Conservation (phyloP, 2,888 invertebrate species). For the Rhagophthalmus giganteus region DNA sequence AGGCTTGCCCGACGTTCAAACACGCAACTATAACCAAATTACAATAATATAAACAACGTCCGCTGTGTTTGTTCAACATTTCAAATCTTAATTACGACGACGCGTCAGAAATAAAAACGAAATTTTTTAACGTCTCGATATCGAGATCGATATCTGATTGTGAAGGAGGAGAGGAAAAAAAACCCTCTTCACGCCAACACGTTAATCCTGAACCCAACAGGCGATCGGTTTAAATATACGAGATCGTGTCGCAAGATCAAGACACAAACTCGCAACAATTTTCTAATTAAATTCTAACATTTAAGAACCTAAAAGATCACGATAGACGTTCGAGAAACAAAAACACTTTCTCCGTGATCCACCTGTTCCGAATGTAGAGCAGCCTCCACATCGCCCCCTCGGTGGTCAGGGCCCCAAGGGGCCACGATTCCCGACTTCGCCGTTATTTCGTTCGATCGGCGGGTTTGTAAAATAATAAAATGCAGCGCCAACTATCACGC, state of each 20-base stretch:
- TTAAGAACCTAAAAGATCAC: not conserved
- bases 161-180: too few relatives aligned
- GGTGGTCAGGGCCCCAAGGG: slow-evolving; percentile 35
- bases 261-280: not conserved
- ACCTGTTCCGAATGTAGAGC: slow-evolving; percentile 48
- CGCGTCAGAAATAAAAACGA: not conserved
- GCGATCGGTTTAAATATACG: too few relatives aligned
- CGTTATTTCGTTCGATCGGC: slow-evolving; percentile 23
- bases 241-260: not conserved
- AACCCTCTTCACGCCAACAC: too few relatives aligned
- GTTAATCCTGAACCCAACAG: too few relatives aligned
- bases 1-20: not conserved
- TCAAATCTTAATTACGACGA: not conserved
- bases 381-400: slow-evolving; percentile 31
- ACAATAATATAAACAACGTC: too few relatives aligned
- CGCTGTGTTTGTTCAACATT: not conserved
- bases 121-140: not conserved
- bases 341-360: slow-evolving; percentile 45
- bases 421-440: slow-evolving; percentile 10
- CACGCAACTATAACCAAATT: not conserved
- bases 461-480: too few relatives aligned
- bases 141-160: too few relatives aligned
- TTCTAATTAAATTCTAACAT: not conserved
- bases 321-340: not conserved
- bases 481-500: slow-evolving; percentile 39